Conservation (phyloP, 1,140 invertebrate genomes). For the Apolygus lucorum region DNA sequence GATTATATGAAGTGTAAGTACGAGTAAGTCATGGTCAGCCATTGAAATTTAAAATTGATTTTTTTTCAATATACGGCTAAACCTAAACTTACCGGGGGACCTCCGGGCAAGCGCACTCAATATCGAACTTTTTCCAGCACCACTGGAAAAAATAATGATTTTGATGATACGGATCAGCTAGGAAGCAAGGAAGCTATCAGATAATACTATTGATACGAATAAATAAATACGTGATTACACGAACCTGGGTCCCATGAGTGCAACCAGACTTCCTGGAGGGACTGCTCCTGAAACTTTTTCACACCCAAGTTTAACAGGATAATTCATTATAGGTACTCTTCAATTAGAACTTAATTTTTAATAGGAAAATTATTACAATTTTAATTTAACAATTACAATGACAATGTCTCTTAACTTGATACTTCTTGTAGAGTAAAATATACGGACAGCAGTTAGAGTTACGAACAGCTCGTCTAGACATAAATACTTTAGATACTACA, state of each 20-base stretch:
- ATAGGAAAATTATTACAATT: constrained; percentile 28
- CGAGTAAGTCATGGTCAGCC: no score
- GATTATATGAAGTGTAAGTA: background rate
- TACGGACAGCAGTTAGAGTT: no score
- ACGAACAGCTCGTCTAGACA: no score
- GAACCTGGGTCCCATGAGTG: constrained; percentile 83
- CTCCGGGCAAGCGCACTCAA: constrained; percentile 16
- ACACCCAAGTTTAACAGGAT: no score
- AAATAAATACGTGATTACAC: constrained; percentile 22
- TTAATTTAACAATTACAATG: background rate
- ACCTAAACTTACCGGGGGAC: background rate
- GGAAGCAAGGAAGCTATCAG: background rate
- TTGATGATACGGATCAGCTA: background rate
- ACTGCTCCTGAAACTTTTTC: constrained; percentile 62
- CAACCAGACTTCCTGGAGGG: constrained; percentile 72
- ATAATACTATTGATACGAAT: background rate
- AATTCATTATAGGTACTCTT: no score
- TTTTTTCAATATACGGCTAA: background rate
- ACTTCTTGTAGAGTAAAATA: no score
- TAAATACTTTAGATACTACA: no score
- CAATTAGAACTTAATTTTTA: no score
- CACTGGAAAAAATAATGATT: constrained; percentile 49
- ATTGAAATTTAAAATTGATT: background rate
- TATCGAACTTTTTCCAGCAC: constrained; percentile 55
- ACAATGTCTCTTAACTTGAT: background rate